A percentile compares a stretch with the other conserved stretches of the same genome.
Evolutionary conservation across 2,113 vertebrate genomes (phyloP).

Genomic region (Tringa solitaria): DNA sequence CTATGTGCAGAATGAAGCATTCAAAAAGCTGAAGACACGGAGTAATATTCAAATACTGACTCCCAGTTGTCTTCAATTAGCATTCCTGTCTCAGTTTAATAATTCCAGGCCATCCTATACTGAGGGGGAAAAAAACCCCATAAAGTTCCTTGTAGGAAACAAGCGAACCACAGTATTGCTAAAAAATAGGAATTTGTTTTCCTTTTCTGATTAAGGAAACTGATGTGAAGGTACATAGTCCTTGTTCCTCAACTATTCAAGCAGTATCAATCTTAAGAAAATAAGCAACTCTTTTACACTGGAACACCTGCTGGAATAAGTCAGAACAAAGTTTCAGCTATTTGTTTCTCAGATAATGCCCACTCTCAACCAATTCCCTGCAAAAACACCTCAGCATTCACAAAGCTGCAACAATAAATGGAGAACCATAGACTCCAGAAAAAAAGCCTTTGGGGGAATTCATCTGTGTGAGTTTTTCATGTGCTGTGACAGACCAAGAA

Average conservation of each 20-base stretch:
- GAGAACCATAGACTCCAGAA: neutral
- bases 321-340: neutral
- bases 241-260: neutral
- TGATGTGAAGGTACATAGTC: fast-evolving
- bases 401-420: neutral
- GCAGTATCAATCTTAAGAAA: neutral
- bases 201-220: neutral
- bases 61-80: neutral
- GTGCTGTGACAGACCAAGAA: neutral
- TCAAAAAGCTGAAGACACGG: neutral
- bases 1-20: neutral
- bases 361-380: neutral
- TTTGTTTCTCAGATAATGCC: neutral
- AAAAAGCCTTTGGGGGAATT: neutral
- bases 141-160: neutral
- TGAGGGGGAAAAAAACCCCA: neutral
- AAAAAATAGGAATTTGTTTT: neutral
- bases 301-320: neutral
- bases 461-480: neutral
- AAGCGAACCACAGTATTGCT: neutral
- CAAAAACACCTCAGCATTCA: neutral
- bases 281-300: neutral
- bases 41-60: neutral
- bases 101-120: neutral
- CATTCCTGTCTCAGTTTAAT: neutral